Evolutionary conservation across 2,888 invertebrate genomes (phyloP), one percentile per base, ranked within the genome.

Genomic region (Azorinus chamasolen): DNA sequence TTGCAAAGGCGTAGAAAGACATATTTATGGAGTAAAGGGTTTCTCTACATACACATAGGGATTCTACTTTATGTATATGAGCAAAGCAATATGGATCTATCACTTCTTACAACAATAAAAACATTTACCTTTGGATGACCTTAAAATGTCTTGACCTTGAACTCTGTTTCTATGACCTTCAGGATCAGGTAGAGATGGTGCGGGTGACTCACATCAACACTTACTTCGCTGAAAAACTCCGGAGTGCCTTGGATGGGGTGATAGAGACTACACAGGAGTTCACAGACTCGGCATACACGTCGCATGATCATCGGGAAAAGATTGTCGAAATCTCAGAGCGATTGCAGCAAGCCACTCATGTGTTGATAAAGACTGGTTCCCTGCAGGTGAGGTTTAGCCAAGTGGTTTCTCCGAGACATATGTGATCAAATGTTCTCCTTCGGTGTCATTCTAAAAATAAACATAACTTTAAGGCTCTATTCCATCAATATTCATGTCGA

Each of bases 281-380:
- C 94, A 99, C 99, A 62, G 99, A 99, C 94, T 99, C 99, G 84
- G 98, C 99, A 83, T 99, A 99, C 94, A 99, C 99, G 79, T 97
- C 96, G 87, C 98, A 99, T 94, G 98, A 98, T 92, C 98, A 98
- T 94, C 95, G 99, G 79, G 92, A 99, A 94, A 97, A 97, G 92
- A 98, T 99, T 92, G 95, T 99, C 76, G 95, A 97, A 90, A 93
- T 95, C 69, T 94, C 97, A 91, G 98, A 99, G 93, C 95, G 97
- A 90, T 96, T 97, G 91, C 97, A 97, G 91, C 95, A 97, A 90
- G 98, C 99, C 94, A 95, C 99, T 89, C 97, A 97, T 93, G 96
- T 97, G 93, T 95, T 99, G 74, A 95, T 99, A 81, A 95, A 97
- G 89, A 95, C 96, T 84, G 97, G 97, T 76, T 96, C 96, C 83